A percentile compares a stretch with the other conserved stretches of the same genome.
Evolutionary conservation across 2,797 vertebrate species (phyloP).

Genomic region (Schizopygopsis malacanthus): DNA sequence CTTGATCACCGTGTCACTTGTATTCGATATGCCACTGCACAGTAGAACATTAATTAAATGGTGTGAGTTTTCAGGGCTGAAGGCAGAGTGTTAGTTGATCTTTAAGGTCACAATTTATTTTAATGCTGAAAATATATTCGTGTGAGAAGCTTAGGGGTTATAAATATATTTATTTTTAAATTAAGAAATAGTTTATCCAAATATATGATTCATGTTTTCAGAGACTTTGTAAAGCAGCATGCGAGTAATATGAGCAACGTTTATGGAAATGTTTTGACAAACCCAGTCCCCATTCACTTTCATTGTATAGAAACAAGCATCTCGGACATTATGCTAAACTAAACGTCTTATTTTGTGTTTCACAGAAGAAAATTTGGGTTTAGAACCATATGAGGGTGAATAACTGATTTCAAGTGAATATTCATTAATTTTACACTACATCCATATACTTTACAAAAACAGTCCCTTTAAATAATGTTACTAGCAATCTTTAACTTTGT

Average conservation of each 20-base stretch:
- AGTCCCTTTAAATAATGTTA: not conserved
- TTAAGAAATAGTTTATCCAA: not conserved
- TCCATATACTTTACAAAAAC: not conserved
- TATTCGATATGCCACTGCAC: not conserved
- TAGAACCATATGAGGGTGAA: not conserved
- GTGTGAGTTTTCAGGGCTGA: not conserved
- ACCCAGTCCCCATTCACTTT: not conserved
- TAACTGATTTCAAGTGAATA: not conserved
- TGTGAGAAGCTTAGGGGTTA: too few relatives aligned
- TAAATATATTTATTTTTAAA: not conserved
- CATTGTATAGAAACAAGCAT: not conserved
- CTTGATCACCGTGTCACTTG: not conserved
- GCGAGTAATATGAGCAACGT: not conserved
- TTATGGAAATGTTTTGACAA: not conserved
- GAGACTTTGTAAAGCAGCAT: not conserved
- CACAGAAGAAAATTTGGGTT: not conserved
- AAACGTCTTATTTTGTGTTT: not conserved
- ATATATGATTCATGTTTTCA: not conserved
- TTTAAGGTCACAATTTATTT: not conserved
- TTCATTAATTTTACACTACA: not conserved
- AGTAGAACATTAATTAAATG: not conserved
- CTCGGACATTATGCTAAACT: not conserved
- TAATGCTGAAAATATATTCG: too few relatives aligned
- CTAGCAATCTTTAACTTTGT: too few relatives aligned
- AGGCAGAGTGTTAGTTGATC: not conserved